Percentiles rank a stretch among this genome's conserved stretches.
Evolutionary conservation across 2,113 vertebrate species (phyloP).

Genomic region (Octodon degus): DNA sequence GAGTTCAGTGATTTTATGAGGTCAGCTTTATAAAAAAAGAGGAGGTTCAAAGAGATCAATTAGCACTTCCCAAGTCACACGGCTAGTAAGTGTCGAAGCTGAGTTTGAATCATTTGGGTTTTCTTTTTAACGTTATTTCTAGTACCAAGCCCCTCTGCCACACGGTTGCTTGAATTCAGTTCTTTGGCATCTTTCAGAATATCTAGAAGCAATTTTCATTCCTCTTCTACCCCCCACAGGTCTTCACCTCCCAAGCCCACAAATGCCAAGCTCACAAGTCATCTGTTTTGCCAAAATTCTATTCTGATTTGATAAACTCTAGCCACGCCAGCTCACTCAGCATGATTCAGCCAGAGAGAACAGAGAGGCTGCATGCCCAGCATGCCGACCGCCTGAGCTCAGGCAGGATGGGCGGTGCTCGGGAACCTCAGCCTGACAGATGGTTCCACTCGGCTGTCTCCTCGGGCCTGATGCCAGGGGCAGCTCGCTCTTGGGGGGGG

Average conservation of each 20-base stretch:
- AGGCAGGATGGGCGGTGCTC: conserved; percentile 71
- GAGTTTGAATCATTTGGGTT: neutral
- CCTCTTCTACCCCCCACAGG: neutral
- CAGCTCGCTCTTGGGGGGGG: neutral
- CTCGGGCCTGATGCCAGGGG: conserved; percentile 58
- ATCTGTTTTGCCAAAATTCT: conserved; percentile 83
- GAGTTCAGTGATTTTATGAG: neutral
- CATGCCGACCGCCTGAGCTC: conserved; percentile 79
- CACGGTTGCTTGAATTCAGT: neutral
- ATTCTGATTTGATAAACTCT: conserved; percentile 80
- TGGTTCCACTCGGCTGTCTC: conserved; percentile 74
- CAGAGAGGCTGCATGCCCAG: conserved; percentile 66
- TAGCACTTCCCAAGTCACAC: neutral
- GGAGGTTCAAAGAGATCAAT: conserved; percentile 4
- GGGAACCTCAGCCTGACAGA: conserved; percentile 76
- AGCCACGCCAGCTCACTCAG: conserved; percentile 75
- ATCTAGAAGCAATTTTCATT: neutral
- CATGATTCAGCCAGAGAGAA: conserved; percentile 78
- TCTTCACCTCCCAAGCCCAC: conserved; percentile 62
- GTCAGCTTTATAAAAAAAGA: conserved; percentile 5
- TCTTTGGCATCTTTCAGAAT: neutral
- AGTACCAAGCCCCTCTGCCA: neutral
- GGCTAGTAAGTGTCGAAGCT: neutral
- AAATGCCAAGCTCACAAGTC: conserved; percentile 77
- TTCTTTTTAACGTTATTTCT: neutral